These are phyloP conservation scores for Cantharis lateralis DNA, from an alignment of 2,888 invertebrate genomes.

Conservation along the genomic window DNA sequence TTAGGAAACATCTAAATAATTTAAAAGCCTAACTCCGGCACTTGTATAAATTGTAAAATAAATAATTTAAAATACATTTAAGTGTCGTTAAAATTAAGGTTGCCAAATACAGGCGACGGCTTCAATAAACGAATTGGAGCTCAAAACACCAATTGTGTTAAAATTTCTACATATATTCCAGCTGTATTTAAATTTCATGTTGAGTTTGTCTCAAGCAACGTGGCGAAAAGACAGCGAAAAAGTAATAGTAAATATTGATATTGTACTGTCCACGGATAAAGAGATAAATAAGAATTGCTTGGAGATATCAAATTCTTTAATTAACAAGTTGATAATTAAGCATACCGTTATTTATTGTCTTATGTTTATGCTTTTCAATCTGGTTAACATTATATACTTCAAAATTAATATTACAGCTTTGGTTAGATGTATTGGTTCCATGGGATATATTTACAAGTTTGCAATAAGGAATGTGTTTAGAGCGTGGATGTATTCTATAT, in stretches of 20 bases:
- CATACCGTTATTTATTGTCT: background rate
- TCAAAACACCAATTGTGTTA: background rate
- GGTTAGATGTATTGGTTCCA: background rate
- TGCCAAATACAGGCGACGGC: too few relatives aligned
- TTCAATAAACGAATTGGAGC: too few relatives aligned
- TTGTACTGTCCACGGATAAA: background rate
- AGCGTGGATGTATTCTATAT: background rate
- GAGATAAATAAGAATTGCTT: background rate
- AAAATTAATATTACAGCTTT: background rate
- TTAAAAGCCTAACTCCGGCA: too few relatives aligned
- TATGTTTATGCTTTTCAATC: background rate
- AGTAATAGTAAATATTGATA: background rate
- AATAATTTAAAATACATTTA: too few relatives aligned
- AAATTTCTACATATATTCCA: background rate
- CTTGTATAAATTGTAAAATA: too few relatives aligned
- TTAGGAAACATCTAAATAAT: too few relatives aligned
- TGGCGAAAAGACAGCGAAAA: background rate
- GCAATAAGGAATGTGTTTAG: background rate
- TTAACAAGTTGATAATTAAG: background rate
- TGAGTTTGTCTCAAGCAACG: background rate
- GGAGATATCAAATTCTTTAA: background rate
- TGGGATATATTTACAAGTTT: background rate
- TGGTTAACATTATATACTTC: background rate
- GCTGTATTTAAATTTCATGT: background rate
- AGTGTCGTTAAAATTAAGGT: too few relatives aligned